Conservation (phyloP, 2,888 invertebrate species). For the Enoplolaimus lenunculus region DNA sequence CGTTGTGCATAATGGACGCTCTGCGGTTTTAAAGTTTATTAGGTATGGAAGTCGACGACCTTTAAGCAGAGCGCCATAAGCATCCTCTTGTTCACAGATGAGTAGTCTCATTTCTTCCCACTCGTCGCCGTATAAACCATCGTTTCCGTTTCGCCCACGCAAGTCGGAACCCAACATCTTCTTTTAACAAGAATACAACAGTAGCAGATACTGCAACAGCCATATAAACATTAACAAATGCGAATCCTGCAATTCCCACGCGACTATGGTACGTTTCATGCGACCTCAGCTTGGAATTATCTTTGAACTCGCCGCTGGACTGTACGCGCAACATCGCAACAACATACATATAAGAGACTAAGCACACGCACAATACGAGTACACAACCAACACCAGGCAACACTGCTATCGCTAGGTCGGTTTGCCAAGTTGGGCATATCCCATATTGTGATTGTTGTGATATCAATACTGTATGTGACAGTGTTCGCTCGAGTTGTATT, state of each 20-base stretch:
- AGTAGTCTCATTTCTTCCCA: no score
- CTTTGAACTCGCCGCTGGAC: neutral
- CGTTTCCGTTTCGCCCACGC: neutral
- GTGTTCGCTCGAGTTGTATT: neutral
- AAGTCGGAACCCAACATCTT: neutral
- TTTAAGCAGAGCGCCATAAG: no score
- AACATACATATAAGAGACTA: neutral
- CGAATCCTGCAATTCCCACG: neutral
- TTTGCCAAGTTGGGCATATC: neutral
- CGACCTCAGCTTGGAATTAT: neutral
- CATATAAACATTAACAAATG: neutral
- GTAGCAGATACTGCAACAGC: neutral
- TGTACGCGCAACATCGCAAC: neutral
- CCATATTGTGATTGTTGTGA: neutral
- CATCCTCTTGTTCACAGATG: no score
- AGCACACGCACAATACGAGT: neutral
- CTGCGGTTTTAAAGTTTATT: no score
- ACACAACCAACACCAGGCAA: neutral
- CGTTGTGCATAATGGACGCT: no score
- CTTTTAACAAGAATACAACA: neutral
- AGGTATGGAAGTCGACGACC: no score
- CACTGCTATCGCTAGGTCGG: neutral
- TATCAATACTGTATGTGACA: neutral
- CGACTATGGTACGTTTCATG: neutral
- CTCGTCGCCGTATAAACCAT: no score